Percentiles rank a stretch among this genome's conserved stretches.
These are phyloP conservation scores for Sebastes trivittatus DNA, from an alignment of 2,797 vertebrate species.

Conservation along the genomic window DNA sequence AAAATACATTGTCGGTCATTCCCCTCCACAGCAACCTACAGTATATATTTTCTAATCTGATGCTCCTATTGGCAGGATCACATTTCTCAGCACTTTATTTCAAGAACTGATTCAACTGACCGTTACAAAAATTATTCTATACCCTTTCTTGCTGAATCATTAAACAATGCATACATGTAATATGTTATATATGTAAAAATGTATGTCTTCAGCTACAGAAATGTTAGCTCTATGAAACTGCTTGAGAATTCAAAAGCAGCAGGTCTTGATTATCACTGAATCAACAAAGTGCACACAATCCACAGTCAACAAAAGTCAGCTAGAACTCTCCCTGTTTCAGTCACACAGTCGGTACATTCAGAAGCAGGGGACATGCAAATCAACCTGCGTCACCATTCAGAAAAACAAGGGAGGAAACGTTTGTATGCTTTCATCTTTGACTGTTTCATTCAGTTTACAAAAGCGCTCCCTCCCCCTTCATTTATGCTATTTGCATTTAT, in stretches of 20 bases:
- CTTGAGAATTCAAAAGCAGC: not conserved
- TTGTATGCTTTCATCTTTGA: slow-evolving; percentile 45
- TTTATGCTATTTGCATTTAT: slow-evolving; percentile 74
- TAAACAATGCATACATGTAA: no score
- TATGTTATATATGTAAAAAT: not conserved
- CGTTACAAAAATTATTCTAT: not conserved
- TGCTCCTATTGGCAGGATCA: no score
- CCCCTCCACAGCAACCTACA: not conserved
- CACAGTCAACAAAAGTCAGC: slow-evolving; percentile 8
- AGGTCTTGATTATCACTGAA: not conserved
- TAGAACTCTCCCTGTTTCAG: not conserved
- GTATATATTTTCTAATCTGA: not conserved
- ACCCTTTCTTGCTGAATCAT: not conserved
- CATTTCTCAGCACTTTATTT: not conserved
- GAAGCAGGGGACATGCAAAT: slow-evolving; percentile 53
- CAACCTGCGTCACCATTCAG: slow-evolving; percentile 16
- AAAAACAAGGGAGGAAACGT: slow-evolving; percentile 44
- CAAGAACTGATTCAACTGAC: not conserved
- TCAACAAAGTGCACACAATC: slow-evolving; percentile 28
- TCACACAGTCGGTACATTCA: slow-evolving; percentile 9
- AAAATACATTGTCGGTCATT: not conserved
- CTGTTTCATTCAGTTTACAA: slow-evolving; percentile 59
- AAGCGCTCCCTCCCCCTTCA: slow-evolving; percentile 54
- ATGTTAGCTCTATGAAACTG: not conserved
- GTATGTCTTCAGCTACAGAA: not conserved